A percentile compares a stretch with the other conserved stretches of the same genome.
Conservation (phyloP, 53 echinoderm and acorn worm genomes). For the Astropecten irregularis region DNA sequence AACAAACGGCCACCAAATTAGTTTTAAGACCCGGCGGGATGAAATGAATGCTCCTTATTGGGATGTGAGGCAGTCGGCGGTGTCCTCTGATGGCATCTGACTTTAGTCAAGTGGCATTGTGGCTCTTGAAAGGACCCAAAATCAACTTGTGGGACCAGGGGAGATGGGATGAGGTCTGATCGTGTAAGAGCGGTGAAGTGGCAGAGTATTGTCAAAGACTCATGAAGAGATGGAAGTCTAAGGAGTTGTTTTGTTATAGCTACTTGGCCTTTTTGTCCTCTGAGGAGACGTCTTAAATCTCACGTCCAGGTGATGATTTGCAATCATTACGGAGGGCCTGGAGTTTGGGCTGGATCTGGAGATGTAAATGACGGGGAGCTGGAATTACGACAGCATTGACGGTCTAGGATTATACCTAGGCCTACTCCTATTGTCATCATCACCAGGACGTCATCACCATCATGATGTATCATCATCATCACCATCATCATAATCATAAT, state of each 20-base stretch:
- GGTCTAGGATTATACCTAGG: too few species aligned
- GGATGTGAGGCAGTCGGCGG: background rate
- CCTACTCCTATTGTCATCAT: too few species aligned
- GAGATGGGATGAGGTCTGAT: background rate
- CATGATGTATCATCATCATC: background rate
- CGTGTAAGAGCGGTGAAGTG: constrained; percentile 22
- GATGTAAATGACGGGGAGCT: too few species aligned
- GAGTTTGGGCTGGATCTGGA: too few species aligned
- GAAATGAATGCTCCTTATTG: background rate
- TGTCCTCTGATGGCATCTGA: background rate
- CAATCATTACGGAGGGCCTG: too few species aligned
- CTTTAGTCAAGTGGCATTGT: constrained; percentile 31
- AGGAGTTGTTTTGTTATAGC: background rate
- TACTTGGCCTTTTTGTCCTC: background rate
- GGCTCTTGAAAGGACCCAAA: background rate
- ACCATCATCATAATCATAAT: background rate
- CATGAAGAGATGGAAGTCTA: background rate
- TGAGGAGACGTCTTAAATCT: too few species aligned
- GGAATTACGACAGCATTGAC: too few species aligned
- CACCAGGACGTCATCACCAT: background rate
- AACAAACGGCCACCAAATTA: background rate
- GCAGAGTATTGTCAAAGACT: background rate
- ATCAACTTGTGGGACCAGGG: constrained; percentile 31
- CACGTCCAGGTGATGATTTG: too few species aligned
- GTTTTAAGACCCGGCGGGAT: background rate